Conservation (phyloP, 1,140 invertebrate genomes). For the Cecropterus lyciades region DNA sequence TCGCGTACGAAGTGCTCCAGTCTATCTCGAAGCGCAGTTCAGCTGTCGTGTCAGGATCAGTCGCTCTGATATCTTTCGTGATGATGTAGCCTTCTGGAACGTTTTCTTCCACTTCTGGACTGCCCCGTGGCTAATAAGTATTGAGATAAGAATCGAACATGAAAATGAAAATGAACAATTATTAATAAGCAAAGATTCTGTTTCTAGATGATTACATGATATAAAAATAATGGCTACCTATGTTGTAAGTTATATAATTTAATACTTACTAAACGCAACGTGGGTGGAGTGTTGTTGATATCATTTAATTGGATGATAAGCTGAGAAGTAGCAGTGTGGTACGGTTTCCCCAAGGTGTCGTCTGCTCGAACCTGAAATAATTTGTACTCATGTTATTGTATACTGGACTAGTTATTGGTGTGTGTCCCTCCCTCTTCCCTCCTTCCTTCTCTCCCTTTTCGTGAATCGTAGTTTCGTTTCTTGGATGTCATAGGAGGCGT, state of each 20-base stretch:
- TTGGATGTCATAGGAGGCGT: no score
- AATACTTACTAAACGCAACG: constrained; percentile 65
- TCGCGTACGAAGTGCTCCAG: constrained; percentile 83
- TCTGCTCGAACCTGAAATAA: constrained; percentile 72
- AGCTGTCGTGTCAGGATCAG: constrained; percentile 84
- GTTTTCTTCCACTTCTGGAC: constrained; percentile 83
- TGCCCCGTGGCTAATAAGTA: constrained; percentile 61
- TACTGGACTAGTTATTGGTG: no score
- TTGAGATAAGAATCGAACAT: no score
- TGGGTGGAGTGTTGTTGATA: constrained; percentile 86
- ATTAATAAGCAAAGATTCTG: no score
- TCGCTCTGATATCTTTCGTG: constrained; percentile 73
- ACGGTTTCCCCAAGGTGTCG: constrained; percentile 71
- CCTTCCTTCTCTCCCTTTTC: no score
- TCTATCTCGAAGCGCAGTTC: constrained; percentile 82
- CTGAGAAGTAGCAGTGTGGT: constrained; percentile 80
- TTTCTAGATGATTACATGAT: no score
- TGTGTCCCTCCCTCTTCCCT: no score
- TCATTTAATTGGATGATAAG: constrained; percentile 83
- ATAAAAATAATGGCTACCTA: no score
- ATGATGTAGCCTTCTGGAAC: constrained; percentile 67
- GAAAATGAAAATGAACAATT: no score
- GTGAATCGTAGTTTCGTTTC: no score
- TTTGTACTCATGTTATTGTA: no score
- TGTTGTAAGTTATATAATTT: no score